These are phyloP conservation scores for Pseudoatta argentina DNA, from an alignment of 1,140 invertebrate species.

Conservation along the genomic window DNA sequence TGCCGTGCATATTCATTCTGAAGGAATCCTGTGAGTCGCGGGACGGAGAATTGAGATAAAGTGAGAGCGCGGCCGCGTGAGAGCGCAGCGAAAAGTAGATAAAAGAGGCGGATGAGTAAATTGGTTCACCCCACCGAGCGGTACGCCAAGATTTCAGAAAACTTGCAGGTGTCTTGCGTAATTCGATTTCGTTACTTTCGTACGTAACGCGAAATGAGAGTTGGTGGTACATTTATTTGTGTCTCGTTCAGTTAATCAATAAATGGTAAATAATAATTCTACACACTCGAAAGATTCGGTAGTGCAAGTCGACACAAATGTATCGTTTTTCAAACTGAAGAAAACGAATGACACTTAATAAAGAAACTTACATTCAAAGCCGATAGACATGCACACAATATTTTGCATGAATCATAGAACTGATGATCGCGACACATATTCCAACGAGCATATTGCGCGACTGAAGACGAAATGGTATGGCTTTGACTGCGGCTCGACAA, in stretches of 20 bases:
- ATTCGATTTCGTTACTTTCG: slow-evolving; percentile 24
- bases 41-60: slow-evolving; percentile 55
- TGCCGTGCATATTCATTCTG: slow-evolving; percentile 70
- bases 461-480: slow-evolving; percentile 22
- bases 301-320: background rate
- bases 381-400: background rate
- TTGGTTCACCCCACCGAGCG: slow-evolving; percentile 17
- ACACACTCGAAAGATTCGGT: background rate
- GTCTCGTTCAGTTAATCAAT: background rate
- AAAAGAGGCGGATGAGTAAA: slow-evolving; percentile 39
- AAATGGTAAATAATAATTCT: background rate
- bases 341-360: background rate
- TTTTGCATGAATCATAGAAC: background rate
- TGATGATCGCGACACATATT: slow-evolving; percentile 66
- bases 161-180: background rate
- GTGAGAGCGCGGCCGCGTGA: slow-evolving; percentile 53
- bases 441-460: slow-evolving; percentile 63
- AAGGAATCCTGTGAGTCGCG: slow-evolving; percentile 41
- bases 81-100: slow-evolving; percentile 51
- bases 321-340: background rate
- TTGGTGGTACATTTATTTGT: background rate
- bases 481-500: slow-evolving; percentile 57
- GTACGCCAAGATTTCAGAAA: slow-evolving; percentile 19
- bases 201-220: background rate
- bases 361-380: background rate